Evolutionary conservation across 2,797 vertebrate genomes (phyloP), one percentile per base, ranked within the genome.

Genomic region (Luscinia megarhynchos): DNA sequence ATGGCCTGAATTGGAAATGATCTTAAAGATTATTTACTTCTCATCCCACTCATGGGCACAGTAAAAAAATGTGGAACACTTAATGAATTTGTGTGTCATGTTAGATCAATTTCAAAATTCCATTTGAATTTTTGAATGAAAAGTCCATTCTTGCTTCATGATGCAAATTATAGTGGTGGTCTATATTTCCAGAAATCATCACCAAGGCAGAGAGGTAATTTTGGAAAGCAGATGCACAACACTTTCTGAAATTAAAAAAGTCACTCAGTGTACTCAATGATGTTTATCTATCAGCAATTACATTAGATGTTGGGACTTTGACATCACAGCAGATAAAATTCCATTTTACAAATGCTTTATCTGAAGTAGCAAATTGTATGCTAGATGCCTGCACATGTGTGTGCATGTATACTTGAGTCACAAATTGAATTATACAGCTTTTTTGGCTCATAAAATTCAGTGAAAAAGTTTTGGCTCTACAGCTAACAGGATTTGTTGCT

Each of bases 31-130:
- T 16, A 36, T 46, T 18, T 64, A 17, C 12, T 53, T 78, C 24
- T 18, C 14, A 34, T 5, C 2, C 18, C n/a, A 51, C 14, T 12
- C 2, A 1, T 16, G 18, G 29, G 2, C 7, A 58, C 2, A 6
- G 24, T 22, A 5, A 30, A 53, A 57, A 83, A 51, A 32, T 23
- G 24, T 40, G 58, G 45, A 53, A 30, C 0, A 0, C 2, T 34
- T 45, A 29, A 51, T 36, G 10, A 51, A 45, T 70, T 76, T 51
- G 5, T 0, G 0, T 26, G 36, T 22, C 12, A 9, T 34, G 2
- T 73, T 72, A 62, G 2, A 40, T 43, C 19, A 51, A 11, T 75
- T 75, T 75, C 41, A 72, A 78, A 86, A 64, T 63, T 50, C 30
- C 17, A 9, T 24, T 50, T 64, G 20, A 26, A 50, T 41, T 74